Evolutionary conservation across 2,888 invertebrate species (phyloP).

Genomic region (Cyrtodaria siliqua): DNA sequence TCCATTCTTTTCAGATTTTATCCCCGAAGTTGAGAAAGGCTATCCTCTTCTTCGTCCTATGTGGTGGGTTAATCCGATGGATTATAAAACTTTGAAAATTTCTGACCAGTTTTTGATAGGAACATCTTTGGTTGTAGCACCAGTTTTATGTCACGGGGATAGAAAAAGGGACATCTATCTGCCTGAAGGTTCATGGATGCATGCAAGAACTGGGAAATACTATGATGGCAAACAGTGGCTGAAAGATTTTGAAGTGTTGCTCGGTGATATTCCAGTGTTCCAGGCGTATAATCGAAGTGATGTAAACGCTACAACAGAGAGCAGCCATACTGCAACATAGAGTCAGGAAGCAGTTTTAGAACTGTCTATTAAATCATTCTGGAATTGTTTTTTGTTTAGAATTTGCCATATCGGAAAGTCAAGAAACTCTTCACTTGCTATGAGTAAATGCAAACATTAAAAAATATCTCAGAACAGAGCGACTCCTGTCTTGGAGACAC

Average conservation of each 20-base stretch:
- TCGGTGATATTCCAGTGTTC: conserved; percentile 64
- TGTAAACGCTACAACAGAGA: no score
- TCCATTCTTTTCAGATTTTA: conserved; percentile 92
- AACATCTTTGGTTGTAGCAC: conserved; percentile 72
- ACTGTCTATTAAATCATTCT: no score
- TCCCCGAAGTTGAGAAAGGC: conserved; percentile 88
- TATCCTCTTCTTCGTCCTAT: conserved; percentile 83
- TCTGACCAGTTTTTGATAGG: conserved; percentile 73
- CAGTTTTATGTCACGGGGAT: conserved; percentile 69
- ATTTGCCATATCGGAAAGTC: no score
- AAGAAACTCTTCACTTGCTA: no score
- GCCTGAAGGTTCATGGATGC: conserved; percentile 63
- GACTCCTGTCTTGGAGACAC: no score
- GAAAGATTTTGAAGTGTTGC: conserved; percentile 49
- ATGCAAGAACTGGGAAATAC: conserved; percentile 27
- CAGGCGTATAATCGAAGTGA: conserved; percentile 1
- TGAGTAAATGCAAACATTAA: no score
- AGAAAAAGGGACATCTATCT: conserved; percentile 72
- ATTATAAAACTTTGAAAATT: conserved; percentile 57
- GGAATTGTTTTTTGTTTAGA: no score
- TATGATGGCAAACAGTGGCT: conserved; percentile 61
- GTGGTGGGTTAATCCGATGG: conserved; percentile 72
- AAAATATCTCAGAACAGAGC: no score
- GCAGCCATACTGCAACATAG: no score
- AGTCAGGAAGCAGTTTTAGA: no score